These are phyloP conservation scores for Drosophila baimaii DNA, from an alignment of 1,140 invertebrate genomes.

Conservation along the genomic window DNA sequence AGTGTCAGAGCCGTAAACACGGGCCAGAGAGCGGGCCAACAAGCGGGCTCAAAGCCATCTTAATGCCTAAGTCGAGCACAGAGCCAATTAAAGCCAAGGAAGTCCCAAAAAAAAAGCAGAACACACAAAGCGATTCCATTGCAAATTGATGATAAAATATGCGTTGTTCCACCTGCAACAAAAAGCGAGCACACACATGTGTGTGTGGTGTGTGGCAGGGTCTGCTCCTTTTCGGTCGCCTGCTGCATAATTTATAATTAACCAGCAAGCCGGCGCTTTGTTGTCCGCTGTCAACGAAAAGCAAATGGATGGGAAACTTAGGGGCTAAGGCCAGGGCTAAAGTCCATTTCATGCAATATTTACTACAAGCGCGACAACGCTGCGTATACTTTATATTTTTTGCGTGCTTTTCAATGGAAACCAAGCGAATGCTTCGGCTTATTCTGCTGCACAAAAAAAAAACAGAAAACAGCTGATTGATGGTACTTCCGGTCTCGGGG, in stretches of 20 bases:
- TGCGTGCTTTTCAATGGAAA: not conserved
- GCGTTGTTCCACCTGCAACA: constrained; percentile 46
- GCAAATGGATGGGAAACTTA: constrained; percentile 18
- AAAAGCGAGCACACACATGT: constrained; percentile 9
- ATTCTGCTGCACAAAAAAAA: constrained; percentile 4
- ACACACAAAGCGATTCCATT: constrained; percentile 34
- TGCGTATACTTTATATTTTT: constrained; percentile 38
- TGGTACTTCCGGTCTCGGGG: constrained; percentile 21
- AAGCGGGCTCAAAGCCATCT: constrained; percentile 4
- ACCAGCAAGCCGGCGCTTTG: constrained; percentile 32
- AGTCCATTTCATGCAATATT: constrained; percentile 27
- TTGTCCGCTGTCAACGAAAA: constrained; percentile 41
- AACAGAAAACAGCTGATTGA: constrained; percentile 33
- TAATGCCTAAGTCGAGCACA: constrained; percentile 20
- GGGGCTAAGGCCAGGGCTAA: constrained; percentile 15
- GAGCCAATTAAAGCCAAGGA: constrained; percentile 48
- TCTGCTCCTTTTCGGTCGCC: constrained; percentile 30
- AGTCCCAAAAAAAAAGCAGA: constrained; percentile 10
- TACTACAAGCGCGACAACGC: constrained; percentile 15
- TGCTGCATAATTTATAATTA: constrained; percentile 71
- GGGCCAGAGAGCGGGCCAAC: not conserved
- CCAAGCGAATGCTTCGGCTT: not conserved
- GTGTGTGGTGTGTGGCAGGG: not conserved
- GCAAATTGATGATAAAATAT: constrained; percentile 63
- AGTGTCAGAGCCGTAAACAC: constrained; percentile 26